phyloP scores from a whole-genome alignment of 92 coral and sea anemone species.

The Siderastrea siderea region DNA sequence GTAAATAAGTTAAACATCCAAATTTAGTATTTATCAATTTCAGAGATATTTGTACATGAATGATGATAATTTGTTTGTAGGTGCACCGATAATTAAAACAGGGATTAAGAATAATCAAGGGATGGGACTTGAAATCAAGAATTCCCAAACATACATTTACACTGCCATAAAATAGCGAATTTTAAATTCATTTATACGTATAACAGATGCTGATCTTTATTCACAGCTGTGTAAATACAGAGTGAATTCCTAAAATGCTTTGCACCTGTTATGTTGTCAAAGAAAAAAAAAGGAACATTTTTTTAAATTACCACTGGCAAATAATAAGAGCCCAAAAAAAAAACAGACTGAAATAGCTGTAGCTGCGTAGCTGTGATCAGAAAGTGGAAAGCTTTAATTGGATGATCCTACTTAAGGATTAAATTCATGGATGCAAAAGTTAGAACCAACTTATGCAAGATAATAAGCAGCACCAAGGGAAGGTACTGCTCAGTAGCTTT shows the following conservation, averaged over 20 bases:
- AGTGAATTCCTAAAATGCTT: background rate
- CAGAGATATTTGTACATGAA: too few relatives aligned
- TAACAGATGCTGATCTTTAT: constrained; percentile 1
- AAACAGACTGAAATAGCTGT: too few relatives aligned
- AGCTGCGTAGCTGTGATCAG: background rate
- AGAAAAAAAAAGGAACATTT: background rate
- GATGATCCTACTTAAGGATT: background rate
- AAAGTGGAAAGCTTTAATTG: background rate
- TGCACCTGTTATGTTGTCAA: background rate
- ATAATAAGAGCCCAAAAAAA: background rate
- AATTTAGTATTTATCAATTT: too few relatives aligned
- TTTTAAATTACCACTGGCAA: background rate
- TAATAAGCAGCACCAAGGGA: background rate
- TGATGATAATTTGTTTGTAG: too few relatives aligned
- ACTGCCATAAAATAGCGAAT: background rate
- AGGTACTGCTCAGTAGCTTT: background rate
- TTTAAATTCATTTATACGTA: background rate
- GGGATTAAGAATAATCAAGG: background rate
- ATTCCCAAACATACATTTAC: background rate
- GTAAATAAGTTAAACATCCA: background rate
- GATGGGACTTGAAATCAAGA: background rate
- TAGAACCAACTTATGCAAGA: background rate
- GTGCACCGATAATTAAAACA: too few relatives aligned
- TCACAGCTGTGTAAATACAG: constrained; percentile 2
- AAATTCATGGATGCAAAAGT: background rate